Evolutionary conservation across 2,113 vertebrate species (phyloP), one percentile per base, ranked within the genome.

Genomic region (Tragelaphus imberbis): DNA sequence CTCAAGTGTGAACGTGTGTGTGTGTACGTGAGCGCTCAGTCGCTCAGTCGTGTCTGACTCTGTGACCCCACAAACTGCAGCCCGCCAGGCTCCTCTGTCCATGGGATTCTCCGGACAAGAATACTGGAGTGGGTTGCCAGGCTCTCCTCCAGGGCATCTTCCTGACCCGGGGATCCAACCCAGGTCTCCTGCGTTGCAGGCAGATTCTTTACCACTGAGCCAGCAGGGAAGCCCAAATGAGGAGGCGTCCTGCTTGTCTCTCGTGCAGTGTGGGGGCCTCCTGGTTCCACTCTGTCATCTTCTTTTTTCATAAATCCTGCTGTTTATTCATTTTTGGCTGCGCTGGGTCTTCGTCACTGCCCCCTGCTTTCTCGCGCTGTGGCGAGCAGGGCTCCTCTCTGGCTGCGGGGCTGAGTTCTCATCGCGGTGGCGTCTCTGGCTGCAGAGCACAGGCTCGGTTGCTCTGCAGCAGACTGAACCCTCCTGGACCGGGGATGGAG

Each of bases 331-430:
- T 6, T 5, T 36, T 0, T 5, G 19, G 68, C n/a, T 12, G 19
- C 0, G 19, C 65, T 23, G 1, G 65, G n/a, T 10, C 65, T 36
- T 5, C 0, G 19, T 12, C 5, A 5, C 17, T 10, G 9, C 5
- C n/a, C 65, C 8, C 33, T 8, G 65, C 65, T 5, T 36, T 10
- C 65, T 11, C 8, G 8, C 2, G 8, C 8, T 36, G 65, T 23
- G n/a, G 65, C 9, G 2, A 23, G 65, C 65, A 71, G n/a, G 65
- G n/a, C n/a, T 11, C 65, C n/a, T 2, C 17, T 19, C 65, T 36
- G 65, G 65, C 1, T 36, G 65, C 1, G 9, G 17, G 5, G n/a
- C 65, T 36, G 68, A 6, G n/a, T 21, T 36, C 68, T 71, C 68
- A 6, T 1, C 5, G 33, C 5, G 2, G 65, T 7, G 7, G 15